phyloP scores from a whole-genome alignment of 1,140 invertebrate genomes.

The Drosophila nannoptera region DNA sequence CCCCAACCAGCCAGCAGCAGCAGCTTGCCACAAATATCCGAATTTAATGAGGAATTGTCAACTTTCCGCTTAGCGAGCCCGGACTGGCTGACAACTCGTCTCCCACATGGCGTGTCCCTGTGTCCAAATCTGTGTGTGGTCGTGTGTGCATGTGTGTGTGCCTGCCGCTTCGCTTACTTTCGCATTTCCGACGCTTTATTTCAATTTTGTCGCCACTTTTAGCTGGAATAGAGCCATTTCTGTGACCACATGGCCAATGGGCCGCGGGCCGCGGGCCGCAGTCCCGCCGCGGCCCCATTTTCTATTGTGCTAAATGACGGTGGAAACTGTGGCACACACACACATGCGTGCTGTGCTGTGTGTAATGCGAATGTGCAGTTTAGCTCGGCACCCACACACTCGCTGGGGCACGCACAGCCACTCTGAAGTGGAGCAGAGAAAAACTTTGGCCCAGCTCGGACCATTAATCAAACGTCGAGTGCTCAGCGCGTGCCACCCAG shows the following conservation, averaged over 20 bases:
- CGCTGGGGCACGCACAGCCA: conserved; percentile 4
- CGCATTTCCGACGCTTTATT: conserved; percentile 24
- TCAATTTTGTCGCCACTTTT: conserved; percentile 46
- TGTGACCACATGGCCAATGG: conserved; percentile 5
- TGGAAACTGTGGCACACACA: conserved; percentile 4
- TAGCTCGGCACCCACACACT: background rate
- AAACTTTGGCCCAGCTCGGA: conserved; percentile 27
- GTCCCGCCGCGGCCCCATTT: conserved; percentile 20
- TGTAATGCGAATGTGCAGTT: conserved; percentile 22
- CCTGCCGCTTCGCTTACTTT: conserved; percentile 32
- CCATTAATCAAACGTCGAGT: conserved; percentile 59
- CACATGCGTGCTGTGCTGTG: background rate
- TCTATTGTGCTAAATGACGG: conserved; percentile 26
- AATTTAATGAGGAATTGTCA: conserved; percentile 37
- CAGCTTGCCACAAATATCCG: conserved; percentile 31
- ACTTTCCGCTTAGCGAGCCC: conserved; percentile 10
- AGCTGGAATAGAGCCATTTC: conserved; percentile 36
- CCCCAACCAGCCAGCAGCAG: background rate
- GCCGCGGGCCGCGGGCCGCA: conserved; percentile 4
- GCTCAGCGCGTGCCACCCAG: conserved; percentile 8
- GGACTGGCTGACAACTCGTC: conserved; percentile 2
- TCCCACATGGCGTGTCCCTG: background rate
- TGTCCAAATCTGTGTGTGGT: background rate
- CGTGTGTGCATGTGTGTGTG: conserved; percentile 1
- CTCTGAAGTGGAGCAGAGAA: conserved; percentile 30